Percentiles rank a stretch among this genome's conserved stretches.
These are phyloP conservation scores for Nephrocerus scutellatus DNA, from an alignment of 2,888 invertebrate species.

Conservation along the genomic window DNA sequence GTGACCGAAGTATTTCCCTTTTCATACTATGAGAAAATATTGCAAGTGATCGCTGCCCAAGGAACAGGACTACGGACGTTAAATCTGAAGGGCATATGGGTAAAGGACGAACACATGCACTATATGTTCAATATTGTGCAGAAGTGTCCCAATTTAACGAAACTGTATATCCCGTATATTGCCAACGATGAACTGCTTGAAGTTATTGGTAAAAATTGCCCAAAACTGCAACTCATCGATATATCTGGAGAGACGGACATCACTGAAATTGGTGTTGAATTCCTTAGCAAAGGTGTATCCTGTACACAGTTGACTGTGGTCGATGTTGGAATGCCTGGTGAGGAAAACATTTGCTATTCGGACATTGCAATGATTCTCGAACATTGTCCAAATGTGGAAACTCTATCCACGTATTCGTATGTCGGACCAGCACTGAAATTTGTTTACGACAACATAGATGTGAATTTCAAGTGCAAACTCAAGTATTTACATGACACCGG, in stretches of 20 bases:
- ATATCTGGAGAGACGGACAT: conserved; percentile 66
- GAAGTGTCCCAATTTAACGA: conserved; percentile 55
- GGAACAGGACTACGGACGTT: conserved; percentile 58
- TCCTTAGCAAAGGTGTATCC: conserved; percentile 52
- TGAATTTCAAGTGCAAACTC: conserved; percentile 56
- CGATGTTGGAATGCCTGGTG: conserved; percentile 64
- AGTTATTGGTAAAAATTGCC: conserved; percentile 53
- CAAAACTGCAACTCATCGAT: conserved; percentile 55
- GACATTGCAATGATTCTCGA: conserved; percentile 58
- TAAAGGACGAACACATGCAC: conserved; percentile 60
- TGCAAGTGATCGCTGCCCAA: conserved; percentile 58
- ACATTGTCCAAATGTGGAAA: conserved; percentile 58
- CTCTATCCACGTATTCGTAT: conserved; percentile 61
- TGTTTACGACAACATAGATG: conserved; percentile 51
- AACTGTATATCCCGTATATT: conserved; percentile 60
- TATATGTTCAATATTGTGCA: conserved; percentile 57
- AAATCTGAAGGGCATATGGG: conserved; percentile 68
- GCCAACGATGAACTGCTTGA: conserved; percentile 62
- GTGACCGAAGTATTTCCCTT: conserved; percentile 64
- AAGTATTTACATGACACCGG: conserved; percentile 61
- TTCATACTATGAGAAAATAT: conserved; percentile 62
- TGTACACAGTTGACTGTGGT: conserved; percentile 55
- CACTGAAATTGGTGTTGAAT: conserved; percentile 57
- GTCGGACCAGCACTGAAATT: conserved; percentile 58
- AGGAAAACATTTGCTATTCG: conserved; percentile 60